Conservation (phyloP, 2,797 vertebrate genomes). For the Falco rusticolus region DNA sequence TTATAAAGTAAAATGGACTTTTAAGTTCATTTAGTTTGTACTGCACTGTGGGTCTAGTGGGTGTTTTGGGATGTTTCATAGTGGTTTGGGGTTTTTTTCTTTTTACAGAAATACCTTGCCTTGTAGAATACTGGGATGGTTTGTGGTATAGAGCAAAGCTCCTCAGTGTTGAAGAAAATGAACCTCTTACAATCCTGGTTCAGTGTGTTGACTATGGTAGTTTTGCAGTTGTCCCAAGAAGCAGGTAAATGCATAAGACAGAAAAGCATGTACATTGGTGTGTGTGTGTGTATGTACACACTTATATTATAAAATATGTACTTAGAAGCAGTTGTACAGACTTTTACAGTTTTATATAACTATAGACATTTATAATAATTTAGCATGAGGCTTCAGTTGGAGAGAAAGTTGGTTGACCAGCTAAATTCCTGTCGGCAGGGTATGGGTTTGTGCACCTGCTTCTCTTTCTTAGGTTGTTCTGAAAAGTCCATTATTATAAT, state of each 20-base stretch:
- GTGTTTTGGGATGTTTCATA: neutral
- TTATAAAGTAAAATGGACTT: neutral
- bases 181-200: conserved; percentile 84
- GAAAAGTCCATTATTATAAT: neutral
- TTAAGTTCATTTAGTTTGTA: neutral
- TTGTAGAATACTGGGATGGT: conserved; percentile 88
- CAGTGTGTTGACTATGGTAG: conserved; percentile 93
- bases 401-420: neutral
- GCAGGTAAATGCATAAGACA: conserved; percentile 77
- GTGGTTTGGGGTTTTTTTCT: neutral
- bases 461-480: neutral
- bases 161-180: conserved; percentile 75
- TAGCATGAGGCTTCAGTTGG: neutral
- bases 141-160: conserved; percentile 88
- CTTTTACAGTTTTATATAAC: neutral
- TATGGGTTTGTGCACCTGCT: neutral
- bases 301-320: fast-evolving
- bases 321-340: neutral
- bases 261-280: neutral
- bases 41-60: neutral
- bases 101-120: conserved; percentile 85
- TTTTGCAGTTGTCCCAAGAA: conserved; percentile 79
- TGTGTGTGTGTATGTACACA: neutral
- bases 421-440: neutral
- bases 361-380: neutral